Conservation (phyloP, 1,140 invertebrate species). For the Drosophila mayri region DNA sequence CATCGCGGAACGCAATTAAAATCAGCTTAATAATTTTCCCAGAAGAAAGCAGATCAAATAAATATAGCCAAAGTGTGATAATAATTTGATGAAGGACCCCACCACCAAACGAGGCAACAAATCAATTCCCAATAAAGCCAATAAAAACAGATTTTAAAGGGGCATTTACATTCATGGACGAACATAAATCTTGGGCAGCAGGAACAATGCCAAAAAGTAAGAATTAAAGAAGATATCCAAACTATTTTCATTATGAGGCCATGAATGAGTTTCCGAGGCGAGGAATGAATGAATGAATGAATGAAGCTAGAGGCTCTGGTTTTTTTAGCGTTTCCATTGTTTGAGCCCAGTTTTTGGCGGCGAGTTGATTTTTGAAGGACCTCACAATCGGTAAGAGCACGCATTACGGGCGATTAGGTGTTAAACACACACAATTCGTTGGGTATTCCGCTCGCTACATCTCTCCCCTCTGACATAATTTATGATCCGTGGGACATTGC, state of each 20-base stretch:
- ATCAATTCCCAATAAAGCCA: conserved; percentile 72
- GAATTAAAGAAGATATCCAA: conserved; percentile 60
- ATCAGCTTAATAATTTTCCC: conserved; percentile 78
- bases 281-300: conserved; percentile 56
- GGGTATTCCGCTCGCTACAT: conserved; percentile 38
- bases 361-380: conserved; percentile 59
- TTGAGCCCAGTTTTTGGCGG: conserved; percentile 37
- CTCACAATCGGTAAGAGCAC: conserved; percentile 63
- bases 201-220: conserved; percentile 49
- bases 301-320: conserved; percentile 33
- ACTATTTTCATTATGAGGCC: conserved; percentile 73
- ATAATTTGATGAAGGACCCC: conserved; percentile 79
- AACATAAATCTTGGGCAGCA: conserved; percentile 66
- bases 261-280: conserved; percentile 43
- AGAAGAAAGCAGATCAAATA: conserved; percentile 38
- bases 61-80: conserved; percentile 74
- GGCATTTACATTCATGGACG: conserved; percentile 78
- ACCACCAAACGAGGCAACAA: conserved; percentile 62
- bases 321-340: conserved; percentile 29
- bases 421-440: conserved; percentile 69
- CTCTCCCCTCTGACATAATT: conserved; percentile 52
- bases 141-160: conserved; percentile 79
- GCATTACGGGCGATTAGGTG: conserved; percentile 69
- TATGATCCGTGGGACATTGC: conserved; percentile 53
- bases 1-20: conserved; percentile 74